Base-by-base conservation (phyloP, 2,797 vertebrate genomes). In the Mus spretus region DNA sequence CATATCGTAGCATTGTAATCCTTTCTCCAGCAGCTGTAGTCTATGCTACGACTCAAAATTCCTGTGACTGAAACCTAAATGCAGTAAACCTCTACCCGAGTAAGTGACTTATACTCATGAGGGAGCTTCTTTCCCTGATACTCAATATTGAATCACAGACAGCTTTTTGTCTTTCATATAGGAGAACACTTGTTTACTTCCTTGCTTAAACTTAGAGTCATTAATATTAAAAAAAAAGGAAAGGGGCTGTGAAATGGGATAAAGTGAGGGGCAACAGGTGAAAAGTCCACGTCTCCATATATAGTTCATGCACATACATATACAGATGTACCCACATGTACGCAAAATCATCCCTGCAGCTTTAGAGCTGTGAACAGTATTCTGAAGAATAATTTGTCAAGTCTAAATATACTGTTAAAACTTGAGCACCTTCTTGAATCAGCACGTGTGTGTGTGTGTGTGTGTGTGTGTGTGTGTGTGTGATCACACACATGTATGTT, bases 181-280 rank as follows among this genome's bases (percentile, higher is more conserved):
- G 22, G 31, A 15, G 24, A 81, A 17, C 8, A 80, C 74, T 3
- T 50, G 83, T 65, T 90, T 79, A 44, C 14, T 24, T 83, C n/a
- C 26, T 83, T 47, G 37, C 65, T 10, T 5, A 22, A 65, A 59
- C 2, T n/a, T 77, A 40, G 15, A 59, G 1, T 53, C 31, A 44
- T 74, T 87, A 67, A 47, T 78, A 82, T 91, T 89, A 57, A 5
- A 83, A 87, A 47, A 83, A 87, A 47, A 55, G 26, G 3, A 65
- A 37, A 3, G 0, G 10, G 11, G 19, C 4, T 53, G 2, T 31
- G 22, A 3, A 4, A 47, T 63, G 5, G 11, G 15, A 63, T 55
- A 53, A 1, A 26, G 37, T 63, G 28, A 14, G 11, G 7, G 37
- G 8, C 15, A 81, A 2, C 1, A 44, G 22, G 12, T 31, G 8